phyloP scores from a whole-genome alignment of 2,797 vertebrate genomes.

The Geotria australis region DNA sequence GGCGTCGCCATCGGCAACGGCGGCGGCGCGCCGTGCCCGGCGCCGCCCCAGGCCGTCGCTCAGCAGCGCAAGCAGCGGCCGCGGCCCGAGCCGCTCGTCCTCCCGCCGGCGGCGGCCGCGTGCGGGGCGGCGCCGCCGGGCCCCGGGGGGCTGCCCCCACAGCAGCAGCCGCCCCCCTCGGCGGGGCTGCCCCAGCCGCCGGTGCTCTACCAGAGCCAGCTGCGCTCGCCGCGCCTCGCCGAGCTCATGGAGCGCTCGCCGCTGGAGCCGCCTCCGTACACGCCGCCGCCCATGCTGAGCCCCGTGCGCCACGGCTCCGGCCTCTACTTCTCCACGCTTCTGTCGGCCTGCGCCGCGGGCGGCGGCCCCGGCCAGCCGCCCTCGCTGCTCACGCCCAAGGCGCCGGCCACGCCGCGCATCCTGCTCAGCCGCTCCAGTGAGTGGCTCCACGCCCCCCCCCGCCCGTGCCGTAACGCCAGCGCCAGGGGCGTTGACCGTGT shows the following conservation, averaged over 20 bases:
- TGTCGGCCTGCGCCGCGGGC: conserved; percentile 6
- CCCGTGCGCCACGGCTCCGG: conserved; percentile 41
- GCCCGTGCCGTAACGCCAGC: background rate
- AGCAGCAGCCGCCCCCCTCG: background rate
- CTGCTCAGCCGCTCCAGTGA: conserved; percentile 26
- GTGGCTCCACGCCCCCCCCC: conserved; percentile 4
- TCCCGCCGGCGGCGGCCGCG: conserved; percentile 20
- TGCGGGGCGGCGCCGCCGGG: conserved; percentile 10
- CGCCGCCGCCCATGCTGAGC: conserved; percentile 51
- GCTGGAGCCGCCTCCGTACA: conserved; percentile 26
- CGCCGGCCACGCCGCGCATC: conserved; percentile 16
- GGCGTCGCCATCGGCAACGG: too few species aligned
- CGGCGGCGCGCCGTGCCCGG: too few species aligned
- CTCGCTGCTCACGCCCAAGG: conserved; percentile 21
- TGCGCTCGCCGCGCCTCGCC: conserved; percentile 20
- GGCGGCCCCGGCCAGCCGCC: conserved; percentile 6
- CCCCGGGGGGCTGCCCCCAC: conserved; percentile 1
- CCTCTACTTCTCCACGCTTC: conserved; percentile 35
- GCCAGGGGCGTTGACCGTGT: too few species aligned
- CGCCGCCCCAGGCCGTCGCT: too few species aligned
- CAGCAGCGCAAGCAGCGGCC: conserved; percentile 16
- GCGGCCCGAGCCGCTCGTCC: conserved; percentile 29
- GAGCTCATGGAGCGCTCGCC: conserved; percentile 10
- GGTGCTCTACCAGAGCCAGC: conserved; percentile 41
- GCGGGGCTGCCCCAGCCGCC: background rate